Conservation (phyloP, 2,888 invertebrate genomes). For the Endomychus coccineus region DNA sequence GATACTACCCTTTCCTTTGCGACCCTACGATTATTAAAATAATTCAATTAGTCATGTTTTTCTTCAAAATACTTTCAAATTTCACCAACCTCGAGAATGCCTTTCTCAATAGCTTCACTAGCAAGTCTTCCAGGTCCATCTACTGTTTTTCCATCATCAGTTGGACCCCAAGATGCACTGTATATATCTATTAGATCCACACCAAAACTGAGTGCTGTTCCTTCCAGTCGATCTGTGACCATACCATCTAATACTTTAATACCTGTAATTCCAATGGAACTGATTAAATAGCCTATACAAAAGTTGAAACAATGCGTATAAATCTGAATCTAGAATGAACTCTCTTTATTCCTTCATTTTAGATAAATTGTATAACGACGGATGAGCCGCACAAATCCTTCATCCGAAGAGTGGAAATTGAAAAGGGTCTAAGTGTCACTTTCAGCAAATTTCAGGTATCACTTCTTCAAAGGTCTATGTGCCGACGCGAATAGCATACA, state of each 20-base stretch:
- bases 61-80: background rate
- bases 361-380: too few species aligned
- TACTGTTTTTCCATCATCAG: constrained; percentile 80
- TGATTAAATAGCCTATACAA: too few species aligned
- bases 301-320: too few species aligned
- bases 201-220: constrained; percentile 71
- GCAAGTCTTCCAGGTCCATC: constrained; percentile 84
- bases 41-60: background rate
- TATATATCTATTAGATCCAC: constrained; percentile 78
- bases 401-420: too few species aligned
- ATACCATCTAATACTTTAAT: constrained; percentile 82
- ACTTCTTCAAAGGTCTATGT: too few species aligned
- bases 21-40: constrained; percentile 47
- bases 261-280: too few species aligned
- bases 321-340: too few species aligned
- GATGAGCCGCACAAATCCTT: too few species aligned
- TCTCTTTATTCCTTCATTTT: too few species aligned
- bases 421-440: too few species aligned
- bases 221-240: constrained; percentile 82
- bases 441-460: too few species aligned
- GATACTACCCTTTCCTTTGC: constrained; percentile 73
- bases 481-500: too few species aligned
- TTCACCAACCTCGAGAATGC: constrained; percentile 59
- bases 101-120: constrained; percentile 64
- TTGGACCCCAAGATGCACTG: constrained; percentile 91